These are phyloP conservation scores for Lynx canadensis DNA, from an alignment of 2,113 vertebrate species.

Conservation along the genomic window DNA sequence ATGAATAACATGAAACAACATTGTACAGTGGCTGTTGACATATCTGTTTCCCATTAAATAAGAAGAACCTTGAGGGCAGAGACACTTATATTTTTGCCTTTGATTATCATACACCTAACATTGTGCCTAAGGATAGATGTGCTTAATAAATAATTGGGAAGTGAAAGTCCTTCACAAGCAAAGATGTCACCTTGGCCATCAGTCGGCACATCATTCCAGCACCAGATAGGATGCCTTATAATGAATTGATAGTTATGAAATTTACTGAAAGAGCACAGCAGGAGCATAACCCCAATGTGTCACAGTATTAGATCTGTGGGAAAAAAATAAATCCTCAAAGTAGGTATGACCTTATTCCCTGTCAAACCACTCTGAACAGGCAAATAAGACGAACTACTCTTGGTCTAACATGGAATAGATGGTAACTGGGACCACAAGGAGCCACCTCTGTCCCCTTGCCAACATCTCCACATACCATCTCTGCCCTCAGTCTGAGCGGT, in stretches of 20 bases:
- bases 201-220: neutral
- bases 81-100: neutral
- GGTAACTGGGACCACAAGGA: neutral
- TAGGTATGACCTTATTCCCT: neutral
- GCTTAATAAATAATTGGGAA: neutral
- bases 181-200: neutral
- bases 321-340: neutral
- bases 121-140: neutral
- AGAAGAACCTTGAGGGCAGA: neutral
- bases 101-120: neutral
- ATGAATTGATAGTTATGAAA: neutral
- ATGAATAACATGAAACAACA: neutral
- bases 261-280: neutral
- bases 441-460: neutral
- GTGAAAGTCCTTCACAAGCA: neutral
- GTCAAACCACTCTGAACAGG: neutral
- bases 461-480: neutral
- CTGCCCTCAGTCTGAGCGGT: neutral
- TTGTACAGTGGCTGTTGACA: neutral
- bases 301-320: neutral
- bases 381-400: neutral
- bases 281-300: neutral
- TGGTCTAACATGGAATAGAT: neutral
- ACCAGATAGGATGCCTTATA: neutral
- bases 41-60: neutral